Conservation (phyloP, 2,888 invertebrate genomes). For the Cheilosia scutellata region DNA sequence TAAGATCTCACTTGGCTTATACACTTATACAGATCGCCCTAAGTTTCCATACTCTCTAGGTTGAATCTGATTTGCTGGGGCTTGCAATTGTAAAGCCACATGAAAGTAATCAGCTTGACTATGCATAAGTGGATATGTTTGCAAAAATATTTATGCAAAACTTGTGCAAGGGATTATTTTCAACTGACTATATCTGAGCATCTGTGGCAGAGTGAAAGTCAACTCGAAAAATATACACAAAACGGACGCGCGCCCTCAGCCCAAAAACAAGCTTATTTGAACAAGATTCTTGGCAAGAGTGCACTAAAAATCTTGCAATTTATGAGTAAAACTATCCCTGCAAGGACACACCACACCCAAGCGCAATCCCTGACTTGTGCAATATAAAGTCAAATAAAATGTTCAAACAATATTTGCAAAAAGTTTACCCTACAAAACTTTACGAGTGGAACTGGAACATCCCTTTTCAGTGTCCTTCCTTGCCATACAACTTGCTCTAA, state of each 20-base stretch:
- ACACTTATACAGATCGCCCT: too few relatives aligned
- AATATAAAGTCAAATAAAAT: slow-evolving; percentile 42
- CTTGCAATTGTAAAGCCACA: too few relatives aligned
- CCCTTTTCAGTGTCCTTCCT: background rate
- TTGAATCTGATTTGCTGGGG: too few relatives aligned
- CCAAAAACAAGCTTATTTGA: background rate
- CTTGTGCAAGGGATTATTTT: background rate
- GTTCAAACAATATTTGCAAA: slow-evolving; percentile 25
- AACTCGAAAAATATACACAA: background rate
- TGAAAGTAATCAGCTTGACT: too few relatives aligned
- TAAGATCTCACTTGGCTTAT: too few relatives aligned
- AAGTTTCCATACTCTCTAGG: too few relatives aligned
- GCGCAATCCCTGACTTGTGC: slow-evolving; percentile 6
- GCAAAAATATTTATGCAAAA: background rate
- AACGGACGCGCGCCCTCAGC: background rate
- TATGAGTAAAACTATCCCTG: background rate
- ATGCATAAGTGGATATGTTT: too few relatives aligned
- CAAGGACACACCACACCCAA: slow-evolving; percentile 9
- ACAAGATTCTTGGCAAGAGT: background rate
- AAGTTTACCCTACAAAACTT: slow-evolving; percentile 16
- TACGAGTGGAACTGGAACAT: slow-evolving; percentile 8
- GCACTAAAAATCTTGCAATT: slow-evolving; percentile 3
- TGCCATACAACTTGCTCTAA: background rate
- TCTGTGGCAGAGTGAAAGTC: background rate
- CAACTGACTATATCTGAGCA: background rate